phyloP scores from a whole-genome alignment of 1,140 invertebrate species.

The Drosophila orosa region DNA sequence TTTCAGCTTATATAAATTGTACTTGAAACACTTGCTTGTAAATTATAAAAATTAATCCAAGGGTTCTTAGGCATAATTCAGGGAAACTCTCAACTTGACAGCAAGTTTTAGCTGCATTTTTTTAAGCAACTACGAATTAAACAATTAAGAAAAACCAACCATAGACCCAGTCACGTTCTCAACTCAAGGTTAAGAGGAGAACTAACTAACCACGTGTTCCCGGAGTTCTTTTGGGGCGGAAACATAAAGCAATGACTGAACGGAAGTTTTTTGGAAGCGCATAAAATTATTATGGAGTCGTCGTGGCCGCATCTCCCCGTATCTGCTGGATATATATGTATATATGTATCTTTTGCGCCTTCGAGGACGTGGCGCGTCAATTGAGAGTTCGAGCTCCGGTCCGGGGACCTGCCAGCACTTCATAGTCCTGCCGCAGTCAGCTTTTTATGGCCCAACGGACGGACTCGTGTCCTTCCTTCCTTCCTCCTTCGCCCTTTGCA shows the following conservation, averaged over 20 bases:
- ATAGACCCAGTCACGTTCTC: background rate
- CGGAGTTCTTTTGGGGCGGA: conserved; percentile 34
- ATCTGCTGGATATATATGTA: conserved; percentile 23
- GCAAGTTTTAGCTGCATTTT: background rate
- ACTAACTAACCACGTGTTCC: conserved; percentile 33
- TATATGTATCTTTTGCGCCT: conserved; percentile 17
- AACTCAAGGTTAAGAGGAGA: conserved; percentile 1
- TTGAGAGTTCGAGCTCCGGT: conserved; percentile 52
- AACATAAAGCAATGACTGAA: conserved; percentile 78
- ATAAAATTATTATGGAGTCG: conserved; percentile 82
- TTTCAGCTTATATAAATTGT: background rate
- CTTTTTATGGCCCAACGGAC: conserved; percentile 54
- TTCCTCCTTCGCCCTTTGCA: background rate
- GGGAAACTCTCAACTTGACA: background rate
- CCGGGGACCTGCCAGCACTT: conserved; percentile 65
- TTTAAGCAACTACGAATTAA: conserved; percentile 3
- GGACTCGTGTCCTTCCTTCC: conserved; percentile 13
- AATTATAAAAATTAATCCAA: background rate
- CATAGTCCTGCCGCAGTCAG: conserved; percentile 60
- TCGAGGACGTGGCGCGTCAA: conserved; percentile 63
- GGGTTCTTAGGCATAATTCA: background rate
- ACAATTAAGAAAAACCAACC: conserved; percentile 1
- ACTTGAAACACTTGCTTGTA: background rate
- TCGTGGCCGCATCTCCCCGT: conserved; percentile 27
- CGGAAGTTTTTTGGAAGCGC: conserved; percentile 82